Evolutionary conservation across 2,797 vertebrate species (phyloP).

Genomic region (Columba guinea): DNA sequence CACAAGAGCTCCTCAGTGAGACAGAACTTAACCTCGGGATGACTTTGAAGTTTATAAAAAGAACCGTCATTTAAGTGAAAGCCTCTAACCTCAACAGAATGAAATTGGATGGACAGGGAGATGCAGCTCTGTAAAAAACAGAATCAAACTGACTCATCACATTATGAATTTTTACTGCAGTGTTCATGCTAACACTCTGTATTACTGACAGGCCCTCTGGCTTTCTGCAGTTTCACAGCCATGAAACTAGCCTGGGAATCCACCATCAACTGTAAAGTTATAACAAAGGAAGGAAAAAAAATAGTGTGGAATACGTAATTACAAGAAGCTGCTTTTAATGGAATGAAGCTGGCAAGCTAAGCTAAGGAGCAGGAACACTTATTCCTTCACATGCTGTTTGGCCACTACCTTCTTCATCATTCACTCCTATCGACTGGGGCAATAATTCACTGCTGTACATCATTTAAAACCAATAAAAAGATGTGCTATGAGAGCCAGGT

Average conservation of each 20-base stretch:
- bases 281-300: slow-evolving; percentile 11
- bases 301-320: neutral
- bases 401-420: neutral
- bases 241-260: slow-evolving; percentile 41
- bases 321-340: slow-evolving; percentile 17
- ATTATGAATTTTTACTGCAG: slow-evolving; percentile 66
- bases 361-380: neutral
- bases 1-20: slow-evolving; percentile 45
- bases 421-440: neutral
- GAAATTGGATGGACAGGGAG: slow-evolving; percentile 66
- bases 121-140: slow-evolving; percentile 61
- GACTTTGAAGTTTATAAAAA: slow-evolving; percentile 77
- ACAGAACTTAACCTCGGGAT: slow-evolving; percentile 67
- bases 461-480: slow-evolving; percentile 48
- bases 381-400: neutral
- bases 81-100: slow-evolving; percentile 62
- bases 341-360: slow-evolving; percentile 10
- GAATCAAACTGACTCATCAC: slow-evolving; percentile 71
- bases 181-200: slow-evolving; percentile 44
- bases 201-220: slow-evolving; percentile 69
- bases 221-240: slow-evolving; percentile 57
- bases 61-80: slow-evolving; percentile 70
- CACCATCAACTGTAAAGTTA: slow-evolving; percentile 30
- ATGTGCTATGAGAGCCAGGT: slow-evolving; percentile 11
- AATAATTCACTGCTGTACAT: slow-evolving; percentile 28